Evolutionary conservation across 2,797 vertebrate species (phyloP), one percentile per base, ranked within the genome.

Genomic region (Cyprinodon diabolis): DNA sequence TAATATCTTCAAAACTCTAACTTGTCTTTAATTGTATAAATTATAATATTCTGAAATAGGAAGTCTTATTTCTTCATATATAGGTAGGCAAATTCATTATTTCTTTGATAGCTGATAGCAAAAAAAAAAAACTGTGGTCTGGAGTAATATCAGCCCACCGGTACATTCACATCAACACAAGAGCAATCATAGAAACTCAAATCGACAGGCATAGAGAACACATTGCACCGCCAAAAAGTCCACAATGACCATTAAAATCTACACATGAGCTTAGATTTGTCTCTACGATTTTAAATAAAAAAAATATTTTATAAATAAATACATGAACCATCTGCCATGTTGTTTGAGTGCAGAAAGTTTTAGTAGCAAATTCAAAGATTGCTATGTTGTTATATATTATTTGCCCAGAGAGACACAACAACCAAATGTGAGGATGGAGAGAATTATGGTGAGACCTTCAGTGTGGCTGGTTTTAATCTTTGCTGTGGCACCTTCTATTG

Each of bases 381-480:
- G 57, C 35, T 9, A 21, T 12, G 67, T 66, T 54, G 68, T 74
- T 68, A 66, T 48, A 68, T 49, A 63, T 74, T 52, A 69, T 48
- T 66, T 82, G 45, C 66, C 51, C 71, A n/a, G 63, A 19, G 67
- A 83, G 77, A 72, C 67, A 69, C 70, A 68, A 51, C 45, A 70
- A 40, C 35, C 21, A 8, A 66, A 52, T 60, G 45, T 55, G 67
- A 76, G 57, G 60, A 70, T 9, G 72, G 75, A 76, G 72, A 81
- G 54, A 87, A 87, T 92, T 92, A 86, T 84, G 19, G 73, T 77
- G 68, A 86, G 80, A 84, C 82, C 84, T 81, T 86, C 66, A 83
- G 91, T 91, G 87, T 91, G 68, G 63, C 63, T 57, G 25, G 47
- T 71, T 93, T 91, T 93, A 94, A 95, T 94, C 92, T 82, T 45